Evolutionary conservation across 2,113 vertebrate species (phyloP).

Genomic region (Coptodon rendalli): DNA sequence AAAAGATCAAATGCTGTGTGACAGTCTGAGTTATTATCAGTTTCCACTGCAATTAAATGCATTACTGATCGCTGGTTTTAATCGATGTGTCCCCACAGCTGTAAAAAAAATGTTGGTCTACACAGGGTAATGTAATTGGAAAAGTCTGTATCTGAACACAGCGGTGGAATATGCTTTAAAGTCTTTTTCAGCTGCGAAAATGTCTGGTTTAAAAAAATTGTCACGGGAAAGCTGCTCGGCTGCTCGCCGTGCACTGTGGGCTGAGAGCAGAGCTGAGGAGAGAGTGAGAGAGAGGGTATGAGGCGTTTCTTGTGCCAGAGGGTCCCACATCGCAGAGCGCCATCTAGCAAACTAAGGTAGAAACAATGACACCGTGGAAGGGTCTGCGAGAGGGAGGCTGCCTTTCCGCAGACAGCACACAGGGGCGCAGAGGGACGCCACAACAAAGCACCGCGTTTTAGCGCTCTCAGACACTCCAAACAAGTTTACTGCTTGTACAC

Average conservation of each 20-base stretch:
- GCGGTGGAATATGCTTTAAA: background rate
- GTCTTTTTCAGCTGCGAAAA: constrained; percentile 22
- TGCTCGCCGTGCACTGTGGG: constrained; percentile 10
- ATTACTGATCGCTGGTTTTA: constrained; percentile 23
- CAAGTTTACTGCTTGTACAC: background rate
- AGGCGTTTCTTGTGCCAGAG: constrained; percentile 60
- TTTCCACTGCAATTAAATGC: constrained; percentile 13
- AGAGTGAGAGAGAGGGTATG: constrained; percentile 12
- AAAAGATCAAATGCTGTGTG: background rate
- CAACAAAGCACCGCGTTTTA: constrained; percentile 33
- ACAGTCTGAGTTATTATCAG: background rate
- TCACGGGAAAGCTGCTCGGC: constrained; percentile 4
- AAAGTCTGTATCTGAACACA: background rate
- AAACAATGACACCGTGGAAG: constrained; percentile 73
- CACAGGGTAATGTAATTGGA: constrained; percentile 16
- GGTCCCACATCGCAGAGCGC: constrained; percentile 87
- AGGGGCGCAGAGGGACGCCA: constrained; percentile 38
- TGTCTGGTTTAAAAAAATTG: background rate
- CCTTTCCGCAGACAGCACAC: constrained; percentile 29
- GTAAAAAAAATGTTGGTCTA: constrained; percentile 13
- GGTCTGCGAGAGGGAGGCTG: constrained; percentile 25
- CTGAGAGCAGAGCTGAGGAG: constrained; percentile 14
- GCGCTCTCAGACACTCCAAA: constrained; percentile 7
- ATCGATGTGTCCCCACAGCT: constrained; percentile 18
- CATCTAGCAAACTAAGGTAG: constrained; percentile 88